Base-by-base conservation (phyloP, 1,140 invertebrate species). In the Dendroctonus valens region DNA sequence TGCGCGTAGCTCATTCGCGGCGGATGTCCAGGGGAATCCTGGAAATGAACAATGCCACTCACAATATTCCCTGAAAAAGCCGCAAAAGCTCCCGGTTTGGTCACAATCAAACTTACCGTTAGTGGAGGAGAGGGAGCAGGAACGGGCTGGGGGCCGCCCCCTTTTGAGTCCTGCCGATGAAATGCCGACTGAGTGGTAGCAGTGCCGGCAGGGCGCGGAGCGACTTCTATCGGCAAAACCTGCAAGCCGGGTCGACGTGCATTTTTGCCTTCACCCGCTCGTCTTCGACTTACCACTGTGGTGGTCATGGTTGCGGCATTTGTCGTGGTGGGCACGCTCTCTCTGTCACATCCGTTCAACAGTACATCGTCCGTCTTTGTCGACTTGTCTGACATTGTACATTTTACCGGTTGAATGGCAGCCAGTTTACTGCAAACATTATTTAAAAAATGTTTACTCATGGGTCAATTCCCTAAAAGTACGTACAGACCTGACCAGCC, bases 1-100 rank as follows among this genome's bases (percentile, higher is more conserved):
- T 92, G 90, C 71, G 90, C 90, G 83, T 92, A 92, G 78, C 90
- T 91, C 76, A 91, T 83, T 78, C 87, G 83, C 69, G 83, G 83
- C 70, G 82, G 82, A 71, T 85, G 75, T 49, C 66, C 63, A 9
- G 57, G 61, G 41, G n/a, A 51, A 11, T 72, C 67, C 69, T 72
- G 54, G 8, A 55, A 57, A 58, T 42, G 12, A 68, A 65, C 39
- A 7, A 14, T 46, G 38, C 12, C 12, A 46, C 12, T 46, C 9
- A 9, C 44, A 46, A 46, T 46, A 46, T 46, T 46, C 44, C 44
- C 9, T 46, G 8, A 4, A 46, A 46, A 46, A 12, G 44, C 9
- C 3, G 44, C 44, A 12, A 4, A 46, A 5, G 4, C 12, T 46
- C 1, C 8, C 42, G 4, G 42, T 11, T 11, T 46, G 7, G 7